phyloP scores from a whole-genome alignment of 1,140 invertebrate genomes.

The Drosophila setifemur region DNA sequence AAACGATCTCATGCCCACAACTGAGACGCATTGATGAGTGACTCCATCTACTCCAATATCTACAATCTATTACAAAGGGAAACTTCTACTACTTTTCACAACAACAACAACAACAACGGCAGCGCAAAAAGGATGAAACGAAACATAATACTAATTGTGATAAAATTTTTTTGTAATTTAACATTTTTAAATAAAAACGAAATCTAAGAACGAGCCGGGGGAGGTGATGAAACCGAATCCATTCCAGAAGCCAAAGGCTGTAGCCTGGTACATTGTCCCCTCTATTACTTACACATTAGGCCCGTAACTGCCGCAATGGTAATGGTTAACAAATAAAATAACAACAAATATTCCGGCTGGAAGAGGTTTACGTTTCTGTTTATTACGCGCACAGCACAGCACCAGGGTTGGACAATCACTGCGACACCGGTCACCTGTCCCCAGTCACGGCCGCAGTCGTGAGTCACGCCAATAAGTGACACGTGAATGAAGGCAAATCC shows the following conservation, averaged over 20 bases:
- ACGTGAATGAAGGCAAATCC: no score
- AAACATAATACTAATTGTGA: slow-evolving; percentile 79
- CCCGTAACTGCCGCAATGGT: no score
- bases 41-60: no score
- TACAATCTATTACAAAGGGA: no score
- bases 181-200: slow-evolving; percentile 69
- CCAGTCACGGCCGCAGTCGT: not conserved
- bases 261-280: no score
- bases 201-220: slow-evolving; percentile 20
- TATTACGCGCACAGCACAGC: slow-evolving; percentile 8
- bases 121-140: slow-evolving; percentile 39
- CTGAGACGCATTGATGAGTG: slow-evolving; percentile 31
- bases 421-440: not conserved
- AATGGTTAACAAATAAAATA: not conserved
- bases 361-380: not conserved
- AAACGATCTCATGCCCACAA: slow-evolving; percentile 48
- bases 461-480: not conserved
- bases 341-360: not conserved
- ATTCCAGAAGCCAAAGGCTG: not conserved
- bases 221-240: not conserved
- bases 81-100: slow-evolving; percentile 37
- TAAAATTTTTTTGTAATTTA: slow-evolving; percentile 80
- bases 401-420: not conserved
- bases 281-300: not conserved
- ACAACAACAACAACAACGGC: slow-evolving; percentile 40